Evolutionary conservation across 1,140 invertebrate genomes (phyloP).

Genomic region (Halesus radiatus): DNA sequence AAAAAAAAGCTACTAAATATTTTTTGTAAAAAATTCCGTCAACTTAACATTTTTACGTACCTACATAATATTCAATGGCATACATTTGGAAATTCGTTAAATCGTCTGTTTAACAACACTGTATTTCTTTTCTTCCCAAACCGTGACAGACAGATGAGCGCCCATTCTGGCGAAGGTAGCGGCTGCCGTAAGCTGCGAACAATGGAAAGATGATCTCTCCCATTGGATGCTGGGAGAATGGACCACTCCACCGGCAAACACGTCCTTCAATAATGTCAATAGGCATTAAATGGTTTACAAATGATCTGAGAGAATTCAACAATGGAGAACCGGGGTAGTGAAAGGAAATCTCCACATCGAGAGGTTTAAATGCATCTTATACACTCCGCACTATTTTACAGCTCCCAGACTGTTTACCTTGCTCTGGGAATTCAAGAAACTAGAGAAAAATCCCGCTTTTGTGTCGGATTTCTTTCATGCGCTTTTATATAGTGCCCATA

Average conservation of each 20-base stretch:
- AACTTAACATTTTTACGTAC: no score
- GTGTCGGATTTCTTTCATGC: constrained; percentile 9
- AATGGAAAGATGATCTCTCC: constrained; percentile 53
- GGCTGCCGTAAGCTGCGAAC: constrained; percentile 8
- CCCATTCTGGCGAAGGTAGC: not conserved
- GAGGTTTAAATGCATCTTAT: constrained; percentile 27
- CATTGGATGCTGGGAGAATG: constrained; percentile 47
- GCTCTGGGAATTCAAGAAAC: constrained; percentile 24
- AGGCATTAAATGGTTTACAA: constrained; percentile 57
- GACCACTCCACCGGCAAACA: constrained; percentile 46
- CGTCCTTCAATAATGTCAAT: constrained; percentile 56
- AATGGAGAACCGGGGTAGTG: constrained; percentile 45
- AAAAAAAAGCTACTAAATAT: no score
- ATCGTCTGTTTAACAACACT: not conserved
- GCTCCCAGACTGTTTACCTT: constrained; percentile 7
- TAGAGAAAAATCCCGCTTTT: constrained; percentile 23
- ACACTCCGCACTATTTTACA: constrained; percentile 2
- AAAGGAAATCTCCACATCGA: constrained; percentile 30
- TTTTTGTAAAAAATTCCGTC: no score
- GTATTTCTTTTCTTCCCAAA: constrained; percentile 3
- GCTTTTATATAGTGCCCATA: not conserved
- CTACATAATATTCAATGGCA: no score
- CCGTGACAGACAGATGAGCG: constrained; percentile 21
- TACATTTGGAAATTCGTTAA: no score
- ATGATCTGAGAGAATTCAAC: constrained; percentile 55